Conservation (phyloP, 2,797 vertebrate species). For the Tokudaia tokunoshimensis region DNA sequence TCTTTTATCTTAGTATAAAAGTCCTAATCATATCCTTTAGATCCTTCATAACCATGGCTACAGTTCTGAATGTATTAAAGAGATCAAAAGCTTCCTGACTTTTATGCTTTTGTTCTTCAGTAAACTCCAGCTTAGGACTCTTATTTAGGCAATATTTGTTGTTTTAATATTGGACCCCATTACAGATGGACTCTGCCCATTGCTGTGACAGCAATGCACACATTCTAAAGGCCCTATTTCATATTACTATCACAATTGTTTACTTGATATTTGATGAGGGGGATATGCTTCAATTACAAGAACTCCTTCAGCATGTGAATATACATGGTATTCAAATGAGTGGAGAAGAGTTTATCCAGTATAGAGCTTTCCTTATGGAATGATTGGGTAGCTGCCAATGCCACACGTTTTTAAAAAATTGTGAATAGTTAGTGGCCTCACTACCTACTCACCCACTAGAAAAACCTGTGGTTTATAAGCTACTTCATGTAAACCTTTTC, state of each 20-base stretch:
- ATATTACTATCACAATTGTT: neutral
- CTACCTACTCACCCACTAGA: neutral
- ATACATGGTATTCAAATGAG: neutral
- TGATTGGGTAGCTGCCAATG: neutral
- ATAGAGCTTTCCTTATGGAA: neutral
- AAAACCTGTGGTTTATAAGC: neutral
- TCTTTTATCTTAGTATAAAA: conserved; percentile 97
- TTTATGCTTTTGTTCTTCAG: conserved; percentile 94
- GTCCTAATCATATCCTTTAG: conserved; percentile 97
- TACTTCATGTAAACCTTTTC: neutral
- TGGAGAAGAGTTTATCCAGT: neutral
- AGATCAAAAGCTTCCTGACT: conserved; percentile 95
- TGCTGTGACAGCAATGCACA: neutral
- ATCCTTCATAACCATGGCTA: conserved; percentile 94
- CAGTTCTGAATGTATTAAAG: conserved; percentile 93
- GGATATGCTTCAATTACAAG: neutral
- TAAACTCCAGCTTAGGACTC: conserved; percentile 92
- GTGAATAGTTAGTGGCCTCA: neutral
- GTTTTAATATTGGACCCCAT: conserved; percentile 92
- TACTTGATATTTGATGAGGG: neutral
- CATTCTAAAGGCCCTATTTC: neutral
- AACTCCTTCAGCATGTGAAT: neutral
- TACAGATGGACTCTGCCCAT: neutral
- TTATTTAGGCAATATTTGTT: conserved; percentile 90
- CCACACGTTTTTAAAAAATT: no score